Evolutionary conservation across 2,888 invertebrate genomes (phyloP), one percentile per base, ranked within the genome.

Genomic region (Polymixis lichenea): DNA sequence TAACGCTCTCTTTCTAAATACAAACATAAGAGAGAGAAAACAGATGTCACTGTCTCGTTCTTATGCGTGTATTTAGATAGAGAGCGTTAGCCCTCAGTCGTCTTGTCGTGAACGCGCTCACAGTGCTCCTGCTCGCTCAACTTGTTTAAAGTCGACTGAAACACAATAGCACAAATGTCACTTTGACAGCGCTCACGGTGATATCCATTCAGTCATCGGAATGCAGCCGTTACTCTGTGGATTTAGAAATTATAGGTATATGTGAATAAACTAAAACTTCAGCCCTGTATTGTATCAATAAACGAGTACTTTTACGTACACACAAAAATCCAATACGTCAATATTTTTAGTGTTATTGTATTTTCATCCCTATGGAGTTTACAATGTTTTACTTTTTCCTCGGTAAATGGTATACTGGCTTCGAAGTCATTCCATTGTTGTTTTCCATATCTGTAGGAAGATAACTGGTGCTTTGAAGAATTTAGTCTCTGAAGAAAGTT

Each of bases 291-390:
- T 46, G 6, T 38, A 8, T 17, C 2, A 0, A 51, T 28, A n/a
- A 51, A 22, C n/a, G 19, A 53, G 46, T 76, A 79, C 60, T 77
- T 71, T 60, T 55, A 53, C 28, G 28, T 49, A 49, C 55, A 55
- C 22, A 72, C 46, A 80, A 28, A 80, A 67, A 51, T 72, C 38
- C 32, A 46, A 15, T 70, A 38, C 7, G 25, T 19, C 19, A 2
- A 25, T 53, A 22, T n/a, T 25, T 46, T 22, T 6, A 11, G 1
- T 11, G 6, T 13, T 71, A 19, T 68, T 69, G 32, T 17, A 74
- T 60, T 51, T 66, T 73, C 38, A 22, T 17, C 8, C 25, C 28
- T 8, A 32, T 28, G 43, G n/a, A 32, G 8, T 70, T 56, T 32
- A 7, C n/a, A 25, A n/a, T 11, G 3, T 22, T 22, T 22, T n/a